Evolutionary conservation across 2,888 invertebrate genomes (phyloP).

Genomic region (Caenorhabditis angaria): DNA sequence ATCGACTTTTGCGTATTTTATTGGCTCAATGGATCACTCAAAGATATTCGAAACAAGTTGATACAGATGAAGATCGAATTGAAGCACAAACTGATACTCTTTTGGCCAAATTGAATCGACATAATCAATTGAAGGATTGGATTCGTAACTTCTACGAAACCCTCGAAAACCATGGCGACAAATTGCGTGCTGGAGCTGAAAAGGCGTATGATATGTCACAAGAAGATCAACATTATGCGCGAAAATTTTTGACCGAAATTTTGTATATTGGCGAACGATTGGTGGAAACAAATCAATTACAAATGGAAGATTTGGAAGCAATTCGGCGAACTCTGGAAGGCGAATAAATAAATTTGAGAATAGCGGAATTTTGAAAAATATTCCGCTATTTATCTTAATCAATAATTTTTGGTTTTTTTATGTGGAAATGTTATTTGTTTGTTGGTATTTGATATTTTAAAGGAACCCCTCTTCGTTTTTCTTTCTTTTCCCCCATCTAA

Average conservation of each 20-base stretch:
- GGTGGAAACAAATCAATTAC: slow-evolving; percentile 14
- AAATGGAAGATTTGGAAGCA: slow-evolving; percentile 23
- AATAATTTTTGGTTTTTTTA: too few species aligned
- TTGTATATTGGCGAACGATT: slow-evolving; percentile 23
- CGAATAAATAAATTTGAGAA: slow-evolving; percentile 1
- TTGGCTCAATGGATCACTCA: slow-evolving; percentile 44
- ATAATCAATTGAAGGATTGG: slow-evolving; percentile 83
- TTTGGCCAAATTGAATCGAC: slow-evolving; percentile 86
- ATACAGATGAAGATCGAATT: slow-evolving; percentile 75
- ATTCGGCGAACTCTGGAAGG: slow-evolving; percentile 24
- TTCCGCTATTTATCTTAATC: neutral
- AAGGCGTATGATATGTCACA: slow-evolving; percentile 28
- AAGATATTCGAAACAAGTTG: slow-evolving; percentile 48
- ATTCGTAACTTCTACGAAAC: slow-evolving; percentile 32
- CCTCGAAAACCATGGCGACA: slow-evolving; percentile 20
- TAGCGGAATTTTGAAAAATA: neutral
- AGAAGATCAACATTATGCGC: slow-evolving; percentile 31
- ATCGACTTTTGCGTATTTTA: slow-evolving; percentile 39
- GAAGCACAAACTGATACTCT: slow-evolving; percentile 86
- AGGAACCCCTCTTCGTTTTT: too few species aligned
- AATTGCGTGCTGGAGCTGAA: slow-evolving; percentile 21
- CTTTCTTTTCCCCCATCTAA: too few species aligned
- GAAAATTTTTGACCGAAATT: slow-evolving; percentile 23
- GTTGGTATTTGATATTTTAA: too few species aligned
- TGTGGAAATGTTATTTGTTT: too few species aligned